Base-by-base conservation (phyloP, 2,797 vertebrate genomes). In the Cheirogaleus major region DNA sequence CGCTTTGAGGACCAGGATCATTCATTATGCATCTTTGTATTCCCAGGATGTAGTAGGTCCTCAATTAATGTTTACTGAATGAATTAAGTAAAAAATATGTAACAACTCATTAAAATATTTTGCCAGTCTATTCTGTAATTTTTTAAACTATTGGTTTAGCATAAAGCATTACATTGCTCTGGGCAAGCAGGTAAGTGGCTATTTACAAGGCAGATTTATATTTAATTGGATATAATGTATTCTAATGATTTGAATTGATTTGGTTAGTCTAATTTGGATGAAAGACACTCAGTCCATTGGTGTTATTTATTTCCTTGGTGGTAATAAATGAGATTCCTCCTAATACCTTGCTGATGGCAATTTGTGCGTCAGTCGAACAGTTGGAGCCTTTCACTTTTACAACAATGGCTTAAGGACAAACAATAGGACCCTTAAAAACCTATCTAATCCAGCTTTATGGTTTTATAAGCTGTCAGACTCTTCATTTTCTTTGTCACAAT, bases 391-490 rank as follows among this genome's bases (percentile, higher is more conserved):
- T 96, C 85, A 93, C 80, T 97, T 96, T 22, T 93, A 93, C 78
- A 97, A 93, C 96, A 97, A 93, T 93, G 76, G 84, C 23, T 45
- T 98, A 95, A 91, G 97, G 95, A 93, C 97, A 98, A 98, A 98
- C 92, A 96, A 83, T 27, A 80, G 32, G 76, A 91, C 95, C 89
- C 93, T 97, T 97, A 97, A 97, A 98, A 97, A 70, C 11, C 91
- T 95, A 93, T 94, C 38, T 79, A 93, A 96, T 85, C 72, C 67
- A 80, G 73, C 93, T 89, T 95, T 94, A 69, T 82, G 72, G 50
- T 97, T 94, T 97, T 57, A 70, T 87, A 88, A 84, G 52, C 52
- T 91, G 57, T 85, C 93, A 92, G 63, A 84, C 9, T 69, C 30
- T 80, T 92, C 50, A 69, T 91, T 94, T 96, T 72, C 75, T 97